phyloP scores from a whole-genome alignment of 2,888 invertebrate genomes.

The Idaea dimidiata region DNA sequence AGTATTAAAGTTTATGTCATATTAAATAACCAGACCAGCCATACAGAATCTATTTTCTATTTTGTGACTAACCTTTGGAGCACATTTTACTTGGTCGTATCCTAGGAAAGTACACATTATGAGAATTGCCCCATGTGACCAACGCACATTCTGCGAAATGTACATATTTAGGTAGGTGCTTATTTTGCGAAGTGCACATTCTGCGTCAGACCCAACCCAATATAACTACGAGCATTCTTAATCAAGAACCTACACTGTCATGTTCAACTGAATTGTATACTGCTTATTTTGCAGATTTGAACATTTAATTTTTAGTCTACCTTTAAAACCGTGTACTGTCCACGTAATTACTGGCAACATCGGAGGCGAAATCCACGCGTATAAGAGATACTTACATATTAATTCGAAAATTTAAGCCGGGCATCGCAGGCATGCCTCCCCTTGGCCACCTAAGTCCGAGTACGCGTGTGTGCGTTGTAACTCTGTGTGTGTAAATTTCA shows the following conservation, averaged over 20 bases:
- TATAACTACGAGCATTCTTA: too few relatives aligned
- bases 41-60: too few relatives aligned
- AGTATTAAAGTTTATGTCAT: too few relatives aligned
- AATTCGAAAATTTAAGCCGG: constrained; percentile 76
- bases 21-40: too few relatives aligned
- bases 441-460: constrained; percentile 67
- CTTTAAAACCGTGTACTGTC: constrained; percentile 43
- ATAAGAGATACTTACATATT: constrained; percentile 77
- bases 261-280: neutral
- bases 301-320: constrained; percentile 34
- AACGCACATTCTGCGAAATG: too few relatives aligned
- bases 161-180: too few relatives aligned
- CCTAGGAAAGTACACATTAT: too few relatives aligned
- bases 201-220: too few relatives aligned
- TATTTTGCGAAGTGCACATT: too few relatives aligned
- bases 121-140: too few relatives aligned
- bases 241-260: neutral
- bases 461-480: constrained; percentile 46
- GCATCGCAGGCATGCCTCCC: constrained; percentile 67
- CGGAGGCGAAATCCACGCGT: constrained; percentile 65
- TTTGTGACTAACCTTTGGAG: too few relatives aligned
- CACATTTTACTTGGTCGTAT: too few relatives aligned
- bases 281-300: constrained; percentile 12
- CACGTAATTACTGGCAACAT: constrained; percentile 59
- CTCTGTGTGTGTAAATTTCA: constrained; percentile 71